Evolutionary conservation across 2,888 invertebrate species (phyloP), one percentile per base, ranked within the genome.

Genomic region (Melipona bicolor): DNA sequence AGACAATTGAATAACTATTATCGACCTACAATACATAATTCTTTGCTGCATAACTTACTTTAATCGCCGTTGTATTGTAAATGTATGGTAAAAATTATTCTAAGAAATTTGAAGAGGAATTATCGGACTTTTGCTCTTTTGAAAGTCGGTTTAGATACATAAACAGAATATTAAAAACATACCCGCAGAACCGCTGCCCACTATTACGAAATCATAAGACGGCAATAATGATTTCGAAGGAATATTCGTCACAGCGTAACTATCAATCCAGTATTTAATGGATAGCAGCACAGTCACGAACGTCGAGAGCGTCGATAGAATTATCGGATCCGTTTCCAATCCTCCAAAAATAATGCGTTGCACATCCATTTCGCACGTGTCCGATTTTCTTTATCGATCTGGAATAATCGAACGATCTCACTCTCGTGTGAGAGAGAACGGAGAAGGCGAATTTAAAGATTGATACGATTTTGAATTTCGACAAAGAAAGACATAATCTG

Each of bases 131-230:
- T 43, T 1, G 43, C 9, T 43, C 43, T 1, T 9, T 43, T 9
- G 43, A 9, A 43, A 24, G 1, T 27, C 27, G 27, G 1, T 27
- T 27, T 27, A 43, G 4, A 32, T 9, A 1, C 9, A 9, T 1
- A 43, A 43, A 9, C 9, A 43, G 43, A 43, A 9, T 43, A 43
- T 43, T 43, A 4, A 56, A 13, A 56, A 56, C n/a, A 13, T 56
- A 56, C 56, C 56, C n/a, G 56, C 56, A n/a, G 56, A 56, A 56
- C 56, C 56, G n/a, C 56, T n/a, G n/a, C 56, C 56, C n/a, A 56
- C n/a, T 4, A 56, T n/a, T 56, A 56, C n/a, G n/a, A 56, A 56
- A n/a, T 56, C 56, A 2, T 56, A 56, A 56, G 56, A 56, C n/a
- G 56, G n/a, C 56, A 56, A 13, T n/a, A 56, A 13, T 11, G 56